Conservation (phyloP, 2,113 vertebrate species). For the Gorsachius goisagi region DNA sequence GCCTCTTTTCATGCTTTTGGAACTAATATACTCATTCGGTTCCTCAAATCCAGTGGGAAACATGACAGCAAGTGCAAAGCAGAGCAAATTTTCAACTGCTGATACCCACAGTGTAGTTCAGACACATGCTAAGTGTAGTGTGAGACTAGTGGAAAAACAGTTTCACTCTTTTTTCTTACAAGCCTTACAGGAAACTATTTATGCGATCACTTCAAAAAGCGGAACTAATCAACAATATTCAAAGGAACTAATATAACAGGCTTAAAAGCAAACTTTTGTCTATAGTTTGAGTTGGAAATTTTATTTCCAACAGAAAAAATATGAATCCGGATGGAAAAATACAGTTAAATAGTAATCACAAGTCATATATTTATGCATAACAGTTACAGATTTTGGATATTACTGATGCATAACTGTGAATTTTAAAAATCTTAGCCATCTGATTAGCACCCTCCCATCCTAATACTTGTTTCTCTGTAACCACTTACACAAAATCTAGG, state of each 20-base stretch:
- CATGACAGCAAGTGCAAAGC: neutral
- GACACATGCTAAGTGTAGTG: neutral
- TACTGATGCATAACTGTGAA: neutral
- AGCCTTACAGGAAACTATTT: neutral
- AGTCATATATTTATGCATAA: neutral
- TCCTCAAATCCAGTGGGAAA: slow-evolving; percentile 5
- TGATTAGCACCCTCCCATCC: neutral
- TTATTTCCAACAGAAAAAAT: neutral
- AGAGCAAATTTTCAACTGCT: neutral
- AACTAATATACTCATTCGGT: neutral
- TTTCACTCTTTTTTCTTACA: neutral
- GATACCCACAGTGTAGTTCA: neutral
- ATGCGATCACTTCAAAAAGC: neutral
- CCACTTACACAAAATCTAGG: neutral
- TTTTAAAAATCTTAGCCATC: neutral
- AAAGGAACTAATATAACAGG: neutral
- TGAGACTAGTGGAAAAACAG: neutral
- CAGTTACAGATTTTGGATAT: neutral
- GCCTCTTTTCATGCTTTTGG: neutral
- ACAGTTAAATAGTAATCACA: neutral
- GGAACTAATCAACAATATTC: neutral
- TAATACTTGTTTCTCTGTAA: neutral
- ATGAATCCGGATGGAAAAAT: neutral
- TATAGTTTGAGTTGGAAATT: neutral
- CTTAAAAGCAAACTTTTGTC: neutral